A percentile compares a stretch with the other conserved stretches of the same genome.
Conservation (phyloP, 2,888 invertebrate species). For the Liposcelis brunnea region DNA sequence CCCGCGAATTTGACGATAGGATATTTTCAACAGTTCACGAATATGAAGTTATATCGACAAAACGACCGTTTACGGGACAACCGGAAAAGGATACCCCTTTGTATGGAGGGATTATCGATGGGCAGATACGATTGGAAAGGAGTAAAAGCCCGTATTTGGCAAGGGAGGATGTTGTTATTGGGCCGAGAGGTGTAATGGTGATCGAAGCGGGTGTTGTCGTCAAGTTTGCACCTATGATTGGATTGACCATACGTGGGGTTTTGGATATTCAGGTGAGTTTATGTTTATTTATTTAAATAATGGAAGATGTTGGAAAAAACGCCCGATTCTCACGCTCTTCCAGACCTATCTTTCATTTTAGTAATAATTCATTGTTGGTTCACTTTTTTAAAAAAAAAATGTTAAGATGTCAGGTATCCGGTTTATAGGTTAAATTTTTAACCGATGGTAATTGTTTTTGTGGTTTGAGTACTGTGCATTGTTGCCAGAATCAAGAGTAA, state of each 20-base stretch:
- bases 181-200: slow-evolving; percentile 57
- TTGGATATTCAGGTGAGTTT: slow-evolving; percentile 72
- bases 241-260: slow-evolving; percentile 81
- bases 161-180: slow-evolving; percentile 62
- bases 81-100: neutral
- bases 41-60: neutral
- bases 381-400: slow-evolving; percentile 12
- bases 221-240: slow-evolving; percentile 79
- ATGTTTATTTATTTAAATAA: neutral
- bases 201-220: slow-evolving; percentile 84
- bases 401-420: slow-evolving; percentile 5
- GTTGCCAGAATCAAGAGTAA: no score
- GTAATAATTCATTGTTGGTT: no score
- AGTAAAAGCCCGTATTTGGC: slow-evolving; percentile 56
- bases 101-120: slow-evolving; percentile 38
- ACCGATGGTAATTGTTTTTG: no score
- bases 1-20: no score
- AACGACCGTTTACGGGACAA: neutral
- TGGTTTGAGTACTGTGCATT: no score
- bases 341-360: no score
- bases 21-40: neutral
- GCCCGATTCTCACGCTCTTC: no score
- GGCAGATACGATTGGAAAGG: slow-evolving; percentile 36
- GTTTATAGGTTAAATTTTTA: no score
- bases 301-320: neutral